Percentiles rank a stretch among this genome's conserved stretches.
These are phyloP conservation scores for Sapayoa aenigma DNA, from an alignment of 2,113 vertebrate species.

Conservation along the genomic window DNA sequence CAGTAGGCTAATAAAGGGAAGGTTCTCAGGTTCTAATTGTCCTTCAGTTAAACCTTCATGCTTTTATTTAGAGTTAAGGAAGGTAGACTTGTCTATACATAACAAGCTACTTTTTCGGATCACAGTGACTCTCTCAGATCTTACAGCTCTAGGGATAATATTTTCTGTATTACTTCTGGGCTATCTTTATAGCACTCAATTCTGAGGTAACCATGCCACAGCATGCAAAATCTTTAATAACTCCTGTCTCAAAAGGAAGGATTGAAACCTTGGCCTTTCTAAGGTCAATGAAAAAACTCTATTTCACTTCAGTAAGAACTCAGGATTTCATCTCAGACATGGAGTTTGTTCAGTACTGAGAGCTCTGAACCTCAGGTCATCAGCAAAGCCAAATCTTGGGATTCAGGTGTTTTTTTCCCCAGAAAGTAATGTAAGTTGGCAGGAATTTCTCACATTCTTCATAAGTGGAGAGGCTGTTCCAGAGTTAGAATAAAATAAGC, in stretches of 20 bases:
- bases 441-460: not conserved
- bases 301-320: constrained; percentile 20
- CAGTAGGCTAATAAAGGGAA: not conserved
- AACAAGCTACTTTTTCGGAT: not conserved
- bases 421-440: not conserved
- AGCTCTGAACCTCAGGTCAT: constrained; percentile 20
- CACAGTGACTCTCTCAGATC: not conserved
- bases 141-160: not conserved
- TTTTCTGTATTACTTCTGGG: not conserved
- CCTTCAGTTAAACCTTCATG: not conserved
- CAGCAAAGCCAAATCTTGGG: not conserved
- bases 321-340: not conserved
- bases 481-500: not conserved
- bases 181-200: not conserved
- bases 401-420: not conserved
- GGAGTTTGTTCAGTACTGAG: not conserved
- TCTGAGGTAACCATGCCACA: not conserved
- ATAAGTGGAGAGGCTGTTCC: not conserved
- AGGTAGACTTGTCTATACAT: not conserved
- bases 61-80: not conserved
- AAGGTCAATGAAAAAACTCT: not conserved
- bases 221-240: not conserved
- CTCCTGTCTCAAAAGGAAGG: not conserved
- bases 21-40: not conserved
- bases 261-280: constrained; percentile 2